A percentile compares a stretch with the other conserved stretches of the same genome.
These are phyloP conservation scores for Octodonta nipae DNA, from an alignment of 2,888 invertebrate species.

Conservation along the genomic window DNA sequence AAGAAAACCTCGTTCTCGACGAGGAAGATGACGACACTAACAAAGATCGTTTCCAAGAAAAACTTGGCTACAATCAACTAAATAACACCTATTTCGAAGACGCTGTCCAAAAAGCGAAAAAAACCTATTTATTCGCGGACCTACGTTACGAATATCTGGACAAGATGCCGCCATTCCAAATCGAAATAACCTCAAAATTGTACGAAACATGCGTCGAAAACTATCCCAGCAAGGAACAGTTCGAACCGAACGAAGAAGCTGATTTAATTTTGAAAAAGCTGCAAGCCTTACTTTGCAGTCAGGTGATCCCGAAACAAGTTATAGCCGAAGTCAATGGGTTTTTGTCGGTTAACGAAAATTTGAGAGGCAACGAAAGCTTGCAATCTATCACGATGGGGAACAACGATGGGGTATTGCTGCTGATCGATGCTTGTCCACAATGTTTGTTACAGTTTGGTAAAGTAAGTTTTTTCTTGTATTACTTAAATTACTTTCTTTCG, in stretches of 20 bases:
- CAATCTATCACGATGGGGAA: constrained; percentile 38
- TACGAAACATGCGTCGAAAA: constrained; percentile 25
- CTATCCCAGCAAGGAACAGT: constrained; percentile 15
- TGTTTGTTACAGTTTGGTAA: constrained; percentile 52
- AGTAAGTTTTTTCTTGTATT: constrained; percentile 31
- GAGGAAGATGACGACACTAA: constrained; percentile 17
- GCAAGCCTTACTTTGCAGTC: constrained; percentile 46
- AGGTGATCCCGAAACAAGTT: constrained; percentile 41
- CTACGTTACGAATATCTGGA: constrained; percentile 38
- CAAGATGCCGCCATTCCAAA: constrained; percentile 39
- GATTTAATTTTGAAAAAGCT: constrained; percentile 32
- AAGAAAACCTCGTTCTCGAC: constrained; percentile 8
- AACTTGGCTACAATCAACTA: constrained; percentile 21
- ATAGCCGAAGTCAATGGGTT: constrained; percentile 48
- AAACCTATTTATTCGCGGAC: constrained; percentile 35
- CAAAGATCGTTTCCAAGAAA: constrained; percentile 22
- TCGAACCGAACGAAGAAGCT: constrained; percentile 18
- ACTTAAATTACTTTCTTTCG: neutral
- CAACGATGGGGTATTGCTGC: constrained; percentile 40
- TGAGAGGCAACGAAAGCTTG: constrained; percentile 42
- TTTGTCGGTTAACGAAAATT: constrained; percentile 41
- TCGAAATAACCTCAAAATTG: constrained; percentile 29
- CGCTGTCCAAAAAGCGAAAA: constrained; percentile 19
- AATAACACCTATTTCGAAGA: constrained; percentile 21
- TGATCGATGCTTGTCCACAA: constrained; percentile 47